These are phyloP conservation scores for Carposina sasakii DNA, from an alignment of 1,140 invertebrate genomes.

Conservation along the genomic window DNA sequence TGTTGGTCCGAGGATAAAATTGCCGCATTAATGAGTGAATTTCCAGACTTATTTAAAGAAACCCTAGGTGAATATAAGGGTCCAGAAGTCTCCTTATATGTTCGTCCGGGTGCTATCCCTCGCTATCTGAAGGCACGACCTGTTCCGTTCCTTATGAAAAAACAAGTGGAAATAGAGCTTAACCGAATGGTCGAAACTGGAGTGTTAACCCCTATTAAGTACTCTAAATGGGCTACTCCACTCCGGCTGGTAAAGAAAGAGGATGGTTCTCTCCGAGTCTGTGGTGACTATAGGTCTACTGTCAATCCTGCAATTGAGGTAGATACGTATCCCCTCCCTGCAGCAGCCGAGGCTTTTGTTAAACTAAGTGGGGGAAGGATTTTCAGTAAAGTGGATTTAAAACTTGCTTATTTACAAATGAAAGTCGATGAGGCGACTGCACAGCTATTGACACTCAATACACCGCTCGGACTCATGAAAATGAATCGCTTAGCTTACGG, in stretches of 20 bases:
- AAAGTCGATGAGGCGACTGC: constrained; percentile 36
- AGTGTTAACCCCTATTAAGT: constrained; percentile 20
- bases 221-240: constrained; percentile 28
- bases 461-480: constrained; percentile 57
- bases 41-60: constrained; percentile 18
- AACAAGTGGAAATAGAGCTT: constrained; percentile 22
- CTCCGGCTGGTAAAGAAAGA: constrained; percentile 21
- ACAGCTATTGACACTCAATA: constrained; percentile 34
- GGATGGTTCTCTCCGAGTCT: constrained; percentile 21
- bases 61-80: constrained; percentile 20
- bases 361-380: constrained; percentile 14
- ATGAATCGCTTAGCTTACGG: constrained; percentile 66
- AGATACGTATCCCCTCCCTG: constrained; percentile 18
- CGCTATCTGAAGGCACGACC: constrained; percentile 19
- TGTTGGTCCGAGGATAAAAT: constrained; percentile 8
- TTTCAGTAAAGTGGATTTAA: constrained; percentile 50
- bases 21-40: constrained; percentile 4
- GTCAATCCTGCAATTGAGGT: constrained; percentile 20
- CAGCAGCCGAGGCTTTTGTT: constrained; percentile 18
- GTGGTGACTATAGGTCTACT: constrained; percentile 23
- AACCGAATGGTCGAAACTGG: constrained; percentile 9
- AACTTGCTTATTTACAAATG: constrained; percentile 42
- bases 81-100: constrained; percentile 17
- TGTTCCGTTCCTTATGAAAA: constrained; percentile 18
- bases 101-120: constrained; percentile 10